Evolutionary conservation across 2,113 vertebrate species (phyloP).

Genomic region (Brevimyrus niger): DNA sequence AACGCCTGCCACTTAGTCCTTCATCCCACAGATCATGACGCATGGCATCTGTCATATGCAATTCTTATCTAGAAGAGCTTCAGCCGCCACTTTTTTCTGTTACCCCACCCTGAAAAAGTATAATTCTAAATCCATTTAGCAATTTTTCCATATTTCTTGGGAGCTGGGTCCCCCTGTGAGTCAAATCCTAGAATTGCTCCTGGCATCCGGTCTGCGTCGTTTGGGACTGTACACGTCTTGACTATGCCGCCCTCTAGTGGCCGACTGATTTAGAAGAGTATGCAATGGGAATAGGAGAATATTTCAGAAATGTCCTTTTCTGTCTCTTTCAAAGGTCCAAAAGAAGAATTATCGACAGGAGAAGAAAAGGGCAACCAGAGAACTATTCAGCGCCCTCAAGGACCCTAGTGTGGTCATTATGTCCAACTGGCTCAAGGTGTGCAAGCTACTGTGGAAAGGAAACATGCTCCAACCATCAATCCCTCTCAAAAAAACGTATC

Average conservation of each 20-base stretch:
- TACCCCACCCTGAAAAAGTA: background rate
- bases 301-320: background rate
- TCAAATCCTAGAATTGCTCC: background rate
- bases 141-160: background rate
- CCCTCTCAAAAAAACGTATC: background rate
- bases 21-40: too few species aligned
- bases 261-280: too few species aligned
- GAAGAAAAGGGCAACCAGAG: slow-evolving; percentile 88
- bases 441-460: background rate
- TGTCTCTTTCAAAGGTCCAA: slow-evolving; percentile 65
- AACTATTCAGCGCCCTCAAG: slow-evolving; percentile 84
- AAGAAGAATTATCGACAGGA: slow-evolving; percentile 93
- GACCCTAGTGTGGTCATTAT: slow-evolving; percentile 93
- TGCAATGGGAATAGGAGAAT: background rate
- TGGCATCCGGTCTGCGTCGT: background rate
- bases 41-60: background rate
- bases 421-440: slow-evolving; percentile 91
- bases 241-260: background rate
- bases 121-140: background rate
- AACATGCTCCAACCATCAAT: background rate
- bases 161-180: background rate
- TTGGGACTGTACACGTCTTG: background rate
- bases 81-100: background rate
- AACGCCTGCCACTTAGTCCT: background rate
- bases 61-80: background rate